Base-by-base conservation (phyloP, 2,797 vertebrate species). In the Schizopygopsis pylzovi region DNA sequence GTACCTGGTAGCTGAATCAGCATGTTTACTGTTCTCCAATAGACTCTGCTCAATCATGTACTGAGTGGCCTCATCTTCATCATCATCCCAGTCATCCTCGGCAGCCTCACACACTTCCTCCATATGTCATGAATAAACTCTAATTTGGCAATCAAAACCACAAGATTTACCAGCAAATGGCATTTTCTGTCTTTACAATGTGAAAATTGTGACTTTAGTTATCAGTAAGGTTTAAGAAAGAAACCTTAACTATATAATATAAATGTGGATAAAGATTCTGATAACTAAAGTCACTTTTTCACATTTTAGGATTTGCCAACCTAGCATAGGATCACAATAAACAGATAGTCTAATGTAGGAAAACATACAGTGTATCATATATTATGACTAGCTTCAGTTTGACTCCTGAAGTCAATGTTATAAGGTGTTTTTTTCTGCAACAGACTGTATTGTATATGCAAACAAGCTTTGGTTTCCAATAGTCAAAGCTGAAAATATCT, bases 11-110 rank as follows among this genome's bases (percentile, higher is more conserved):
- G 90, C 92, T 84, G 93, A 52, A 73, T 91, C 91, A 86, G 92
- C 94, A 61, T 88, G 94, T 90, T 95, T 96, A 88, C 91, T 92
- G 15, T 91, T 92, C 10, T 97, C 94, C 89, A 94, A 93, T 82
- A 98, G 93, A 90, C 97, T 99, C 91, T 96, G 96, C 85, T 99
- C 96, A 88, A 98, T 98, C 89, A 97, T 95, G 87, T 91, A 94
- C 81, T 99, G 98, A 0, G 95, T 96, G 28, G 93, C 92, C 85
- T 97, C 95, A 89, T 98, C 97, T 82, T 97, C 94, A 28, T 98
- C 97, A 87, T 97, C 94, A 37, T 98, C 97, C 88, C 92, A 93
- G 71, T 97, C 96, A 28, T 93, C 91, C 1, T 95, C 93, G 1
- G 90, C 88, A 25, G 91, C 63, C 79, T 93, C 92, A 89, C 91